These are phyloP conservation scores for Drosophila pseudotakahashii DNA, from an alignment of 2,888 invertebrate genomes.

Conservation along the genomic window DNA sequence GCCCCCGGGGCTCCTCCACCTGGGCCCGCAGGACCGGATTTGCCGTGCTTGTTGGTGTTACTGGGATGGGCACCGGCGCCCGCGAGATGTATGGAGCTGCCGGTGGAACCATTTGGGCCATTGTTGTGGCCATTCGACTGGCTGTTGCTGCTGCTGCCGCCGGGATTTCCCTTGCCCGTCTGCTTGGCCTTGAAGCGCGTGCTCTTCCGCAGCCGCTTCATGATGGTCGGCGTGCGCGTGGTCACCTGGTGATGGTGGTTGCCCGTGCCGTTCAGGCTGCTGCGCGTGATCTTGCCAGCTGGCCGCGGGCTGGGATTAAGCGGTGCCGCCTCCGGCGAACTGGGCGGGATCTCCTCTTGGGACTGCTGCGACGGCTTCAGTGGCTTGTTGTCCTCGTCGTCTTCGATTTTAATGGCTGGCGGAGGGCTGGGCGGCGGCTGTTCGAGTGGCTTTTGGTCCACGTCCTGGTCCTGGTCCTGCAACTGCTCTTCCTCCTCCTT, in stretches of 20 bases:
- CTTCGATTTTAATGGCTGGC: slow-evolving; percentile 20
- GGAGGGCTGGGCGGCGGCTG: slow-evolving; percentile 3
- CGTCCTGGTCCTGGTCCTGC: neutral
- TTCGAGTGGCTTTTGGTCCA: neutral
- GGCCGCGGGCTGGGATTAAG: slow-evolving; percentile 21
- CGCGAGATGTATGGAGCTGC: slow-evolving; percentile 15
- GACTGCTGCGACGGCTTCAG: slow-evolving; percentile 2
- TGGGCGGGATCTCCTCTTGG: slow-evolving; percentile 22
- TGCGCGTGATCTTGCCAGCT: slow-evolving; percentile 55
- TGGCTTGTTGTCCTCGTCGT: slow-evolving; percentile 15
- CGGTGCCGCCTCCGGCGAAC: slow-evolving; percentile 24
- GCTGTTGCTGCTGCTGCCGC: slow-evolving; percentile 1
- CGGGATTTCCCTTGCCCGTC: slow-evolving; percentile 17
- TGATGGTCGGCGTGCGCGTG: slow-evolving; percentile 55
- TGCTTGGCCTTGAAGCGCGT: slow-evolving; percentile 69
- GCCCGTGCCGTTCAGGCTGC: slow-evolving; percentile 55
- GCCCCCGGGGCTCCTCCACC: slow-evolving; percentile 22
- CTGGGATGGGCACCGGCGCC: slow-evolving; percentile 22
- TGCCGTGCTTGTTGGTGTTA: slow-evolving; percentile 34
- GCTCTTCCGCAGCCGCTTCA: slow-evolving; percentile 66
- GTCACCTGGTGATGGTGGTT: slow-evolving; percentile 7
- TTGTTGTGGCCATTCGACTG: slow-evolving; percentile 44
- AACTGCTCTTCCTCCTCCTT: neutral
- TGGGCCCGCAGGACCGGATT: slow-evolving; percentile 28
- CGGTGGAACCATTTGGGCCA: slow-evolving; percentile 17